Conservation (phyloP, 2,113 vertebrate species). For the Nicator chloris region DNA sequence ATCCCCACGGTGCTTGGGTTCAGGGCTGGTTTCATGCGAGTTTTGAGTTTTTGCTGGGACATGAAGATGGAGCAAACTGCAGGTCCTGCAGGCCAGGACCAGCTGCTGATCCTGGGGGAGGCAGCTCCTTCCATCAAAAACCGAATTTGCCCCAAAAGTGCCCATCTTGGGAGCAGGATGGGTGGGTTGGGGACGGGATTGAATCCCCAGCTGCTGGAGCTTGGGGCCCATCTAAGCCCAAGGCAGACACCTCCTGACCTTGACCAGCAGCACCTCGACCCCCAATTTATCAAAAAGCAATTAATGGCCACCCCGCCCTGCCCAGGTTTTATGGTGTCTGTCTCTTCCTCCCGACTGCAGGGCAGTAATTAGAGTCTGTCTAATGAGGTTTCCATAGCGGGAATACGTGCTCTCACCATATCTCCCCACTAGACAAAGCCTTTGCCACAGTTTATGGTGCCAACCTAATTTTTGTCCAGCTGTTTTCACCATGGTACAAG, state of each 20-base stretch:
- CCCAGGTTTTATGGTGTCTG: background rate
- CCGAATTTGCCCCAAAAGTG: background rate
- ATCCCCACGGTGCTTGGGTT: accelerated
- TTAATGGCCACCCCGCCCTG: background rate
- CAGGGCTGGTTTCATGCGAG: accelerated
- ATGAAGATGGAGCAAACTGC: background rate
- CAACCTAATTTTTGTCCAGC: background rate
- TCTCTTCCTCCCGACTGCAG: background rate
- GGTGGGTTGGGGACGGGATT: accelerated
- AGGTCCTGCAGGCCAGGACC: background rate
- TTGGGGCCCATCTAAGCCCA: background rate
- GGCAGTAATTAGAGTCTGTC: conserved; percentile 40
- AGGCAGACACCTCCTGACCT: background rate
- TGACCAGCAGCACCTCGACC: background rate
- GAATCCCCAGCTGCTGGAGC: accelerated
- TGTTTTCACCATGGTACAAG: background rate
- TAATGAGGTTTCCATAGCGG: conserved; percentile 16
- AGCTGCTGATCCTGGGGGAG: background rate
- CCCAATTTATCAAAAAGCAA: conserved; percentile 42
- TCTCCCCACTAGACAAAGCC: conserved; percentile 15
- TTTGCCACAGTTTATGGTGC: background rate
- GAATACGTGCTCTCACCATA: accelerated
- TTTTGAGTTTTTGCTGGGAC: background rate
- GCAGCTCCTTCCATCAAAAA: accelerated
- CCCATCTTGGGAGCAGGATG: accelerated